A percentile compares a stretch with the other conserved stretches of the same genome.
Evolutionary conservation across 2,888 invertebrate genomes (phyloP).

Genomic region (Hyposoter didymator): DNA sequence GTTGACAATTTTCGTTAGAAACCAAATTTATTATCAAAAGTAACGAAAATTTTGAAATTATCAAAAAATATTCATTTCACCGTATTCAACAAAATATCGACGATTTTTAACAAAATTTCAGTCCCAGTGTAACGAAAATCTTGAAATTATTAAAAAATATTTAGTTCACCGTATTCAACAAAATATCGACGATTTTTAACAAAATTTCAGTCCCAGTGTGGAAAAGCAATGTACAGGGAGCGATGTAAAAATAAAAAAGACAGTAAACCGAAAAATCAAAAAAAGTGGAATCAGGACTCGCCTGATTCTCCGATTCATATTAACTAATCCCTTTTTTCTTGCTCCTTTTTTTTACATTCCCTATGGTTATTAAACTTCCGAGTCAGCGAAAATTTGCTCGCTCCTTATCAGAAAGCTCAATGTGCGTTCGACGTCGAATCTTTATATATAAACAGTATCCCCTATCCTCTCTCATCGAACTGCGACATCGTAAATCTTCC

Average conservation of each 20-base stretch:
- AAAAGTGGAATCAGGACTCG: conserved; percentile 38
- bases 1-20: too few relatives aligned
- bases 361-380: conserved; percentile 14
- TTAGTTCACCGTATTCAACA: too few relatives aligned
- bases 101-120: too few relatives aligned
- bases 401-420: conserved; percentile 17
- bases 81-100: too few relatives aligned
- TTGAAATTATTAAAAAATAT: too few relatives aligned
- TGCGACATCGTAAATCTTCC: conserved; percentile 33
- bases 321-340: not conserved
- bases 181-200: too few relatives aligned
- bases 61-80: too few relatives aligned
- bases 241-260: not conserved
- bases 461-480: conserved; percentile 39
- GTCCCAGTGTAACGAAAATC: too few relatives aligned
- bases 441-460: conserved; percentile 44
- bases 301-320: conserved; percentile 37
- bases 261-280: conserved; percentile 3
- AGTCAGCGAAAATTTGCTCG: conserved; percentile 31
- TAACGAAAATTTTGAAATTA: too few relatives aligned
- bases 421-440: conserved; percentile 32
- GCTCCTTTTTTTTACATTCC: not conserved
- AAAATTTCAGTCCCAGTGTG: too few relatives aligned
- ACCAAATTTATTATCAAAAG: too few relatives aligned
- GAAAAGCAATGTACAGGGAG: not conserved